These are phyloP conservation scores for Triplophysa yarkandensis DNA, from an alignment of 2,797 vertebrate species.

Conservation along the genomic window DNA sequence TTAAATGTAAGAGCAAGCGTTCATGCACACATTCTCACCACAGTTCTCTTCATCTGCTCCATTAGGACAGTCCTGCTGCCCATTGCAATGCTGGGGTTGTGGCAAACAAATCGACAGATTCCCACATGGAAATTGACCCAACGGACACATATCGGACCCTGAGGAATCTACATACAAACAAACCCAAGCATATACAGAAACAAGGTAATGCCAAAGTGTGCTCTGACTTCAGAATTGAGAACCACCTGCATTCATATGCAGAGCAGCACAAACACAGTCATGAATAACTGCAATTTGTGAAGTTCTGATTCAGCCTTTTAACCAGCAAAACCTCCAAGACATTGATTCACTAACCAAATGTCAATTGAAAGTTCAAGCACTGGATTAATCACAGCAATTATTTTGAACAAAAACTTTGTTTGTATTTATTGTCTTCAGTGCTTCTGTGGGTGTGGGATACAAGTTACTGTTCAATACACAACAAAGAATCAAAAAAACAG, in stretches of 20 bases:
- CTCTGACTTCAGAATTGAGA: not conserved
- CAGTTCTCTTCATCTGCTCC: conserved; percentile 73
- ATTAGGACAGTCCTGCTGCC: conserved; percentile 64
- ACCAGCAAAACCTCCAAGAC: not conserved
- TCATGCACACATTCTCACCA: conserved; percentile 59
- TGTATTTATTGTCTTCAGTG: not conserved
- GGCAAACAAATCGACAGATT: conserved; percentile 70
- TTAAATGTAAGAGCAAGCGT: not conserved
- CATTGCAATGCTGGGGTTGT: conserved; percentile 70
- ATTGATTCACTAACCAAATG: not conserved
- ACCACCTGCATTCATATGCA: not conserved
- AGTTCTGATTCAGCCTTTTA: not conserved
- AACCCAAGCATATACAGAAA: conserved; percentile 29
- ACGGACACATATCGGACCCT: conserved; percentile 58
- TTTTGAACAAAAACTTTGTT: not conserved
- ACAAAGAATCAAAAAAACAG: not conserved
- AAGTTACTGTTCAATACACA: not conserved
- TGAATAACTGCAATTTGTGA: not conserved
- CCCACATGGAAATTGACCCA: conserved; percentile 72
- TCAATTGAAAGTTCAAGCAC: not conserved
- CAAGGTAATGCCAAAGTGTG: not conserved
- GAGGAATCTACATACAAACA: conserved; percentile 46
- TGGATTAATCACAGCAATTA: not conserved
- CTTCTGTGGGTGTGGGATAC: not conserved
- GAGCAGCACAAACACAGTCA: not conserved